Conservation (phyloP, 2,113 vertebrate genomes). For the Atractosteus spatula region DNA sequence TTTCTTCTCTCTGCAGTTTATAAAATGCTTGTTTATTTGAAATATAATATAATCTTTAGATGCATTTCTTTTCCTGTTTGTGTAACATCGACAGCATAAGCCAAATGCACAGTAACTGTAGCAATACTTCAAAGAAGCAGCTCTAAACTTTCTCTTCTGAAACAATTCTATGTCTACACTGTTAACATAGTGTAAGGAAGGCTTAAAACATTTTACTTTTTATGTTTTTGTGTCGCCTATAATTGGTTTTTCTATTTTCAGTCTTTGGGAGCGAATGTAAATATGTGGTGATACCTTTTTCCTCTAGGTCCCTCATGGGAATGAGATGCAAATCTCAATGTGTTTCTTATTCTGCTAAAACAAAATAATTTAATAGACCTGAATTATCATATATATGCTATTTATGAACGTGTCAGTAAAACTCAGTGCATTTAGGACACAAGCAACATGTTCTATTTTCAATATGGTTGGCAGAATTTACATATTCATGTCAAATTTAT, state of each 20-base stretch:
- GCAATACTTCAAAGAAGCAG: no score
- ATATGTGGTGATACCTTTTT: neutral
- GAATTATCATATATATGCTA: neutral
- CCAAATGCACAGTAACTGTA: no score
- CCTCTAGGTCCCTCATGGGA: neutral
- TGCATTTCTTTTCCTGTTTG: no score
- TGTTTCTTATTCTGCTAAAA: neutral
- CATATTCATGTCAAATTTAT: neutral
- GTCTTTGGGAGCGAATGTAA: neutral
- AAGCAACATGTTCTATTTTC: neutral
- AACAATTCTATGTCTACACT: no score
- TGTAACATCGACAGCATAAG: no score
- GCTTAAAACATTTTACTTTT: neutral
- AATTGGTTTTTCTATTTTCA: neutral
- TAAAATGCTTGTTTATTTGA: no score
- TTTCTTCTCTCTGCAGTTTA: neutral
- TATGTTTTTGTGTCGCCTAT: neutral
- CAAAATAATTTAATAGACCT: neutral
- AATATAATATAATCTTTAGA: no score
- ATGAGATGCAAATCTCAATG: neutral
- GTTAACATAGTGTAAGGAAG: no score
- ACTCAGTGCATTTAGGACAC: neutral
- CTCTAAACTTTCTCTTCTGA: no score
- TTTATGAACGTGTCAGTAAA: conserved; percentile 1
- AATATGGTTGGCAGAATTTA: neutral